Conservation (phyloP, 2,113 vertebrate species). For the Cynoglossus semilaevis region DNA sequence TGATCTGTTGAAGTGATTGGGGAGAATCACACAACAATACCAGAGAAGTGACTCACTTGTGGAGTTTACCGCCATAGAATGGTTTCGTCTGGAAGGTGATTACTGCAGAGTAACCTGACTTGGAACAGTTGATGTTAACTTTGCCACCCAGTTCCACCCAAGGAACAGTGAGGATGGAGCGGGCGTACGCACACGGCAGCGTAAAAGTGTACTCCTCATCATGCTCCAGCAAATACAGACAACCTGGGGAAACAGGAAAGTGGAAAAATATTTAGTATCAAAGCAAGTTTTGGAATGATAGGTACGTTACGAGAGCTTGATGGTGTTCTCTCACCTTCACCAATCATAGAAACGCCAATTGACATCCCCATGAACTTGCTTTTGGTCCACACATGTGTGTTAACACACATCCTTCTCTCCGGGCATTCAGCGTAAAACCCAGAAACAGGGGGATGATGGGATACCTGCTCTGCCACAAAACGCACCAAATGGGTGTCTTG, state of each 20-base stretch:
- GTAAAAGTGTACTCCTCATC: slow-evolving; percentile 95
- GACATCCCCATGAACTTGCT: slow-evolving; percentile 99
- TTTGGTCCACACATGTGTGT: slow-evolving; percentile 96
- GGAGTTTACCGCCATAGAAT: slow-evolving; percentile 95
- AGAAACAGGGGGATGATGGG: slow-evolving; percentile 96
- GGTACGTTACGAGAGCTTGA: too few species aligned
- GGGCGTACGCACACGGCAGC: slow-evolving; percentile 91
- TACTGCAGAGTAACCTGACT: slow-evolving; percentile 91
- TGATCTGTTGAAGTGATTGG: too few species aligned
- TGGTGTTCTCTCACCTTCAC: slow-evolving; percentile 93
- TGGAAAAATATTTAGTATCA: background rate
- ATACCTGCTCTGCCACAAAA: slow-evolving; percentile 97
- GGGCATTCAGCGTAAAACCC: slow-evolving; percentile 96
- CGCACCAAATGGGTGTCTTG: slow-evolving; percentile 83
- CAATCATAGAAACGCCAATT: slow-evolving; percentile 96
- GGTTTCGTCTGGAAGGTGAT: slow-evolving; percentile 99
- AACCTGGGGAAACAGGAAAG: slow-evolving; percentile 69
- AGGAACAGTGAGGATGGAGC: slow-evolving; percentile 97
- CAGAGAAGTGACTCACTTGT: slow-evolving; percentile 75
- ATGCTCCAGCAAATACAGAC: slow-evolving; percentile 87
- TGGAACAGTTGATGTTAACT: slow-evolving; percentile 88
- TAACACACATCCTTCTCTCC: slow-evolving; percentile 92
- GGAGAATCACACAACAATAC: background rate
- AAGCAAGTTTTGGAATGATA: background rate
- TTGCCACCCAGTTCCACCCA: slow-evolving; percentile 98